Conservation (phyloP, 2,113 vertebrate genomes). For the Orientallactaga bullata region DNA sequence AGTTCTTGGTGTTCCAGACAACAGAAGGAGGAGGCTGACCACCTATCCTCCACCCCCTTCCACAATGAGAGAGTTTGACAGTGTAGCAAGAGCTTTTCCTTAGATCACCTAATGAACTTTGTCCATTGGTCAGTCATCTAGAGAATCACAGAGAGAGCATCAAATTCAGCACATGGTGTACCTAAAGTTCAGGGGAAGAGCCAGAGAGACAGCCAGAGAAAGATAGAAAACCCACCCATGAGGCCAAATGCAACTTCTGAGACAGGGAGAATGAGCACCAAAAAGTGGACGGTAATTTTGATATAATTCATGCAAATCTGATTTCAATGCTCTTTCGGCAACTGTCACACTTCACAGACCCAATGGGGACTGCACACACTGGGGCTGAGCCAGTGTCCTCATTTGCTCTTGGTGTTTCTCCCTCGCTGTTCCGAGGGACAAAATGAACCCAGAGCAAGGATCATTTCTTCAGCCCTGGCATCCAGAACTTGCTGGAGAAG, state of each 20-base stretch:
- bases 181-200: background rate
- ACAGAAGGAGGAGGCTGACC: background rate
- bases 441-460: constrained; percentile 4
- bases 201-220: background rate
- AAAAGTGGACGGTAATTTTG: constrained; percentile 57
- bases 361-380: rapidly evolving
- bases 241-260: constrained; percentile 60
- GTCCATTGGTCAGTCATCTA: background rate
- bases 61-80: background rate
- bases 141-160: background rate
- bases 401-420: constrained; percentile 18
- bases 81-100: background rate
- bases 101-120: background rate
- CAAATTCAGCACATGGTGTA: background rate
- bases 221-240: no score
- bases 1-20: background rate
- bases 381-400: rapidly evolving
- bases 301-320: constrained; percentile 68
- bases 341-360: background rate
- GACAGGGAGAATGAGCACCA: constrained; percentile 45
- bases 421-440: background rate
- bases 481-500: background rate
- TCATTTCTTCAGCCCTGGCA: constrained; percentile 59
- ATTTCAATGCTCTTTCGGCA: constrained; percentile 22
- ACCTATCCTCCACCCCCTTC: background rate